A percentile compares a stretch with the other conserved stretches of the same genome.
Evolutionary conservation across 2,113 vertebrate genomes (phyloP).

Genomic region (Isichthys henryi): DNA sequence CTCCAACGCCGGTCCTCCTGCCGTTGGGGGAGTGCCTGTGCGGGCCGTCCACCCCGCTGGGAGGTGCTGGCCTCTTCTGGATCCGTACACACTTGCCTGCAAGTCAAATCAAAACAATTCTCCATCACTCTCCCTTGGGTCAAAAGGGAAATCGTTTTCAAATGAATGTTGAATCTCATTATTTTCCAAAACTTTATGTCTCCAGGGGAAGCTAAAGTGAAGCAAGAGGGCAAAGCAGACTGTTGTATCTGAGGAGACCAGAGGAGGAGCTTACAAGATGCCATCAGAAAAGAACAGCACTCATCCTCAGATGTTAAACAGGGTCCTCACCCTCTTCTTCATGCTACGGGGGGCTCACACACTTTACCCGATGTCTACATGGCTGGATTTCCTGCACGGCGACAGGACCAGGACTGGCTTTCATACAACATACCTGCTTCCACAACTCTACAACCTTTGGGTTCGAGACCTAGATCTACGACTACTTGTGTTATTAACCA

Average conservation of each 20-base stretch:
- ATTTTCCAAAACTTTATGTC: background rate
- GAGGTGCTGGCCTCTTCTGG: slow-evolving; percentile 49
- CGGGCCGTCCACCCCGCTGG: slow-evolving; percentile 41
- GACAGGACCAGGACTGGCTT: background rate
- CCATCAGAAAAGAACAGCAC: background rate
- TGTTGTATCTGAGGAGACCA: background rate
- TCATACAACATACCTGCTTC: background rate
- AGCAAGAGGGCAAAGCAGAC: background rate
- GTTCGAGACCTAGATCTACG: background rate
- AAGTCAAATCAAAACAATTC: background rate
- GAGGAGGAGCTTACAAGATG: background rate
- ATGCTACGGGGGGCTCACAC: background rate
- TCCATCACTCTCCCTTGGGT: background rate
- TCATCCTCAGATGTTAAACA: background rate
- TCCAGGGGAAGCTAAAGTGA: background rate
- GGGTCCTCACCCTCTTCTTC: background rate
- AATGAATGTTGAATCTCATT: background rate
- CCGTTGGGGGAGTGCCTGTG: slow-evolving; percentile 60
- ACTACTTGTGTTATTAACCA: background rate
- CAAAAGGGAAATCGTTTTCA: background rate
- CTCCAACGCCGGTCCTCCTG: slow-evolving; percentile 43
- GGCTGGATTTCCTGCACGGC: background rate
- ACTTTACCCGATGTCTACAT: background rate
- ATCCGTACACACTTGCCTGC: slow-evolving; percentile 62
- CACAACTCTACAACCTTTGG: background rate